Base-by-base conservation (phyloP, 2,888 invertebrate species). In the Onchidella celtica region DNA sequence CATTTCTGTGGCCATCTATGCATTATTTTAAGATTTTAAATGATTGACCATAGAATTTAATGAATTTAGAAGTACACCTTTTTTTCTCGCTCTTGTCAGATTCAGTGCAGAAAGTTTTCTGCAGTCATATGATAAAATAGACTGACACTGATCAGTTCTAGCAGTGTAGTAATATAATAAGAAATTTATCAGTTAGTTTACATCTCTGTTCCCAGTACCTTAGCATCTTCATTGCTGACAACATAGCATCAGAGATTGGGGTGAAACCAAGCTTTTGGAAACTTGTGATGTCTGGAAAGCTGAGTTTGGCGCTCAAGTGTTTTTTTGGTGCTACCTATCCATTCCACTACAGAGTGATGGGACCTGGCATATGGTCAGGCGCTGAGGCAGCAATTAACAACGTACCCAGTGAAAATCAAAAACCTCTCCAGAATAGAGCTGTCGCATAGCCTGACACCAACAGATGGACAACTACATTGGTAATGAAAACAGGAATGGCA, bases 351-450 rank as follows among this genome's bases (percentile, higher is more conserved):
- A 88, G 93, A 9, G 86, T 93, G 24, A 83, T 82, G 57, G 94
- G 94, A 0, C 93, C 93, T 11, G 91, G 94, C 65, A 79, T 87
- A 21, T 94, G 94, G 94, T 72, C 82, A 3, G 93, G 93, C 14
- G 94, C 94, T 0, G 86, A 93, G 63, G 84, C 93, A 3, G 93
- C 94, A 32, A 93, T 94, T 24, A 29, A 65, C 29, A 27, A n/a
- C 2, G 65, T 29, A 27, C 3, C 29, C 11, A 32, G 29, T 27
- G 65, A 65, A 65, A 65, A 65, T 27, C 17, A 27, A 27, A 24
- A 65, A 32, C 29, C 65, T 27, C 32, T 65, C 3, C 32, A 6
- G 17, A 17, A 65, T 29, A 65, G 65, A 32, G 32, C n/a, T n/a
- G n/a, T n/a, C n/a, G n/a, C n/a, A n/a, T n/a, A n/a, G n/a, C n/a